Evolutionary conservation across 2,113 vertebrate genomes (phyloP).

Genomic region (Calypte anna): DNA sequence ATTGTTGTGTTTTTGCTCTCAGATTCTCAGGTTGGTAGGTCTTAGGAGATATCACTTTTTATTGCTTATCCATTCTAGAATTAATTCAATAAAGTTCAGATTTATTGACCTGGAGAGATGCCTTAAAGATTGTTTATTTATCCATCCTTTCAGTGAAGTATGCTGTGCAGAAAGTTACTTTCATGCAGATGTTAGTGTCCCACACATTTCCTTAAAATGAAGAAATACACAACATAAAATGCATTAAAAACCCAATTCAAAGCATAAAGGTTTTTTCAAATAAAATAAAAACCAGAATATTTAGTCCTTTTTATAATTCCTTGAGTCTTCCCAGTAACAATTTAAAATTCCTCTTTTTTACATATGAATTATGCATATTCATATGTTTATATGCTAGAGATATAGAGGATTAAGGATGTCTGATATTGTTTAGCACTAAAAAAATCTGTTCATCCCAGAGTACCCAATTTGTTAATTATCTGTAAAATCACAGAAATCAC

Average conservation of each 20-base stretch:
- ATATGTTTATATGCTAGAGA: too few species aligned
- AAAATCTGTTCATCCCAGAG: slow-evolving; percentile 24
- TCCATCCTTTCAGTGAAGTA: neutral
- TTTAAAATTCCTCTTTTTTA: neutral
- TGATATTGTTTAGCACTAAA: neutral
- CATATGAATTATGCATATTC: neutral
- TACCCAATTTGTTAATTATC: slow-evolving; percentile 5
- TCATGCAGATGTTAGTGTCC: neutral
- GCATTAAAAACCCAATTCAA: neutral
- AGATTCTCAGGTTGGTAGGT: neutral
- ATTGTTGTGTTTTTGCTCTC: neutral
- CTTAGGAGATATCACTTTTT: neutral
- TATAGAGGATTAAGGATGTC: neutral
- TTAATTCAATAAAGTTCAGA: neutral
- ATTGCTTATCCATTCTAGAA: neutral
- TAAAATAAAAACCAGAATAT: neutral
- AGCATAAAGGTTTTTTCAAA: neutral
- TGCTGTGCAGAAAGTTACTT: neutral
- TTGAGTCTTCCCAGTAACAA: neutral
- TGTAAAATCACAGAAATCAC: too few species aligned
- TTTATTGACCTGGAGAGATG: neutral
- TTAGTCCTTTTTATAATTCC: neutral
- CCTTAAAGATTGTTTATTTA: neutral
- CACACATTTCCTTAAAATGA: neutral
- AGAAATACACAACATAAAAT: neutral